These are phyloP conservation scores for Drosophila meridiana DNA, from an alignment of 2,888 invertebrate genomes.

Conservation along the genomic window DNA sequence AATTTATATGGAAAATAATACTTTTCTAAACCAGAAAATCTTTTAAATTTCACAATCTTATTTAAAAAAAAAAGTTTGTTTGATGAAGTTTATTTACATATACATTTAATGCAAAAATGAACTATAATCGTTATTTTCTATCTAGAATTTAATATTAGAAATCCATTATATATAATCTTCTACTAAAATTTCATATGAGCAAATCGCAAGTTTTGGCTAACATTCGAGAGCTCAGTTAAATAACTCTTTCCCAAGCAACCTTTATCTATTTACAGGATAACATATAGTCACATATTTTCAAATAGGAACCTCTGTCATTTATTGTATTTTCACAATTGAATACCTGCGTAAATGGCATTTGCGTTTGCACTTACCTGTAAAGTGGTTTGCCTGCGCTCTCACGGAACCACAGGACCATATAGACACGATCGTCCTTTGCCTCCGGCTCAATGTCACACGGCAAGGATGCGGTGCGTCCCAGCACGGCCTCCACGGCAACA, in stretches of 20 bases:
- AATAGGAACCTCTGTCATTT: not conserved
- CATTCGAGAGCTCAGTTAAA: no score
- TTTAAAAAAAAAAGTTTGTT: no score
- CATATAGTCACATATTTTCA: no score
- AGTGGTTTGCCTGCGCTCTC: constrained; percentile 94
- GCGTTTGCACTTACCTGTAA: constrained; percentile 89
- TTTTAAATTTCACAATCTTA: no score
- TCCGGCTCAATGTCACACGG: constrained; percentile 96
- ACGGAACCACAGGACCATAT: constrained; percentile 96
- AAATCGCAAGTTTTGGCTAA: no score
- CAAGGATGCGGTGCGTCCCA: constrained; percentile 92
- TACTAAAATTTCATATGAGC: no score
- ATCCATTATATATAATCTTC: no score
- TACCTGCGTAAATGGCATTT: constrained; percentile 13
- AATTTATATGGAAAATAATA: no score
- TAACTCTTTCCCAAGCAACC: not conserved
- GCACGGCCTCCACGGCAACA: constrained; percentile 92
- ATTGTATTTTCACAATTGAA: constrained; percentile 5
- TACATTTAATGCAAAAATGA: not conserved
- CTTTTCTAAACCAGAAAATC: no score
- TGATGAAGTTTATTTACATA: no score
- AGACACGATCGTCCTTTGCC: constrained; percentile 93
- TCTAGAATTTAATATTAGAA: no score
- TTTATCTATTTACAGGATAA: not conserved
- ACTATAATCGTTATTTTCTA: no score